phyloP scores from a whole-genome alignment of 2,113 vertebrate genomes.

The Otus sunia region DNA sequence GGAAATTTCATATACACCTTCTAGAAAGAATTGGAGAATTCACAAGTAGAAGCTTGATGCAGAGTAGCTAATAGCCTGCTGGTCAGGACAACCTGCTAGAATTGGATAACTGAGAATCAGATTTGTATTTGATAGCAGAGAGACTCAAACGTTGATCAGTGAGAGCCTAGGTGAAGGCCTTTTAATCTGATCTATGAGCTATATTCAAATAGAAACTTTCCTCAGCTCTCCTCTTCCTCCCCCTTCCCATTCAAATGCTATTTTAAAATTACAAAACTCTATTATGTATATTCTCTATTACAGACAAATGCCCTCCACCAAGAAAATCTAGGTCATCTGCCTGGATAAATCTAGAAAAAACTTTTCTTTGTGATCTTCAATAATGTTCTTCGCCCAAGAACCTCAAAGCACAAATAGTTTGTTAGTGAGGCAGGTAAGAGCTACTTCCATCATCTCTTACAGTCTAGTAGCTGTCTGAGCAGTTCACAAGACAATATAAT shows the following conservation, averaged over 20 bases:
- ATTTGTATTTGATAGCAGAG: not conserved
- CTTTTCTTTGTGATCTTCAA: not conserved
- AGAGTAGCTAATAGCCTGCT: not conserved
- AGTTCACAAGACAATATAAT: not conserved
- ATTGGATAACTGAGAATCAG: not conserved
- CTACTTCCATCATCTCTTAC: not conserved
- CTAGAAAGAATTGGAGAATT: not conserved
- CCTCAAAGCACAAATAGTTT: not conserved
- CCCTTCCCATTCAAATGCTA: fast-evolving
- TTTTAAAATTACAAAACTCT: not conserved
- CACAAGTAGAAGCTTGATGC: not conserved
- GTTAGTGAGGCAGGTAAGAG: not conserved
- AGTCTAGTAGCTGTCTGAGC: not conserved
- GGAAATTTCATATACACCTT: not conserved
- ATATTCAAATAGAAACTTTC: not conserved
- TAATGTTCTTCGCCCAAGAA: not conserved
- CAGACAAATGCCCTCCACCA: not conserved
- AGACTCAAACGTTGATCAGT: not conserved
- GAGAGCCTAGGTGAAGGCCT: not conserved
- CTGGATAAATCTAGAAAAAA: not conserved
- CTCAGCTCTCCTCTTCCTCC: not conserved
- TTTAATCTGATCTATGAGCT: not conserved
- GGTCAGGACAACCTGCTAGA: not conserved
- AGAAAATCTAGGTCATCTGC: not conserved
- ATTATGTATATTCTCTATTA: not conserved